Conservation (phyloP, 2,888 invertebrate species). For the Phoenoteleia sp. region DNA sequence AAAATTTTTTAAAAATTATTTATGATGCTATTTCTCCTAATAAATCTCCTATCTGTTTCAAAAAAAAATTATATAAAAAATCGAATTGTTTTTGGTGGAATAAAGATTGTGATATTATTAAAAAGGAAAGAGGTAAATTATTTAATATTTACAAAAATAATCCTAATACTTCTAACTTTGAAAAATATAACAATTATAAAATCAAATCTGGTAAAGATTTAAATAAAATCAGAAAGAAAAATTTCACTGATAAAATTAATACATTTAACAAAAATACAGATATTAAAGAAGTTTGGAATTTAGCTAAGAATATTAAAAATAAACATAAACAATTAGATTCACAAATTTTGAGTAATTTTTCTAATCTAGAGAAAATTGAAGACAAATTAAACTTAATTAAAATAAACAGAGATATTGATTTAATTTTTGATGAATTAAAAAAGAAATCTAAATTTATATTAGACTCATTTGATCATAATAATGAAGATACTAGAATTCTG, state of each 20-base stretch:
- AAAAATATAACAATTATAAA: too few species aligned
- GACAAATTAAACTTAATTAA: not conserved
- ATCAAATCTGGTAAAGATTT: not conserved
- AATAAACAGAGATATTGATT: too few species aligned
- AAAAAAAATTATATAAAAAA: not conserved
- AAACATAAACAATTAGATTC: too few species aligned
- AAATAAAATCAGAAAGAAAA: not conserved
- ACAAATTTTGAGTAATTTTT: too few species aligned
- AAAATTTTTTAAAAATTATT: not conserved
- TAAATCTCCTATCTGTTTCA: not conserved
- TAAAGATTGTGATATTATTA: not conserved
- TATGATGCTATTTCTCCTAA: not conserved
- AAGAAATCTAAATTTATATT: not conserved
- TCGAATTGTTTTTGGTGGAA: not conserved
- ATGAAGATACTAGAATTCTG: not conserved
- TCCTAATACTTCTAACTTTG: too few species aligned
- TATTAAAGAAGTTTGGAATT: not conserved
- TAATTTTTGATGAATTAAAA: too few species aligned
- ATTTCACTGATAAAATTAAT: not conserved
- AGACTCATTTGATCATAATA: not conserved
- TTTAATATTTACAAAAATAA: too few species aligned
- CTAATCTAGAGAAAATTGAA: not conserved
- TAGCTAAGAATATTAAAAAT: constrained; percentile 5
- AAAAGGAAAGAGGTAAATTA: not conserved
- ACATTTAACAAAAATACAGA: not conserved